A percentile compares a stretch with the other conserved stretches of the same genome.
phyloP scores from a whole-genome alignment of 2,888 invertebrate genomes.

The Incurvaria masculella region DNA sequence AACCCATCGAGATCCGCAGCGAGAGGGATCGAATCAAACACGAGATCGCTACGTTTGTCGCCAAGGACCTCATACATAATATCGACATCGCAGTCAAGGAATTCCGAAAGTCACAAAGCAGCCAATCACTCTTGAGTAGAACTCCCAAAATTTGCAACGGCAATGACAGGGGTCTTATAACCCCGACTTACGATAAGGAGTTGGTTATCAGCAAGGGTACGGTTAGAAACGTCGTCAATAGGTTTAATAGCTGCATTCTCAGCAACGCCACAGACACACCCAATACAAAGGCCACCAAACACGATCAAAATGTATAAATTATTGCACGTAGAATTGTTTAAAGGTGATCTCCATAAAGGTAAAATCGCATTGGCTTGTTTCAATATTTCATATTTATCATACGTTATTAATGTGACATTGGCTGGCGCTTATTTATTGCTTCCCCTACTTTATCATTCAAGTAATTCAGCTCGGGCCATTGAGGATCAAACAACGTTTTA shows the following conservation, averaged over 20 bases:
- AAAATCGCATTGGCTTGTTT: no score
- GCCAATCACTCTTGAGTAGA: conserved; percentile 24
- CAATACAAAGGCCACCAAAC: conserved; percentile 46
- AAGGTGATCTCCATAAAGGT: no score
- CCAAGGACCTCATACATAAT: conserved; percentile 46
- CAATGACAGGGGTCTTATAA: conserved; percentile 32
- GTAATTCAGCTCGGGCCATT: no score
- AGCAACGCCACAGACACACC: conserved; percentile 25
- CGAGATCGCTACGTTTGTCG: conserved; percentile 46
- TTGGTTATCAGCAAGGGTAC: conserved; percentile 48
- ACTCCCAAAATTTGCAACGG: conserved; percentile 29
- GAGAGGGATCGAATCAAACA: conserved; percentile 46
- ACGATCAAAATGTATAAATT: no score
- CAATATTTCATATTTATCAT: no score
- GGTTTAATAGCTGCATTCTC: conserved; percentile 36
- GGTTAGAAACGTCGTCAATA: conserved; percentile 47
- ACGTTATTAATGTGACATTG: no score
- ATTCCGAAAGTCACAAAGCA: conserved; percentile 42
- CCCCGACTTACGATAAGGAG: conserved; percentile 44
- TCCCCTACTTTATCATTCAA: no score
- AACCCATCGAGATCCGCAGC: conserved; percentile 25
- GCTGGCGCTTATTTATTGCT: no score
- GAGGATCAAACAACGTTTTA: no score
- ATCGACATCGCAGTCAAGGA: conserved; percentile 43
- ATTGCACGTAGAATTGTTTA: no score